Percentiles rank a stretch among this genome's conserved stretches.
Evolutionary conservation across 2,888 invertebrate species (phyloP).

Genomic region (Apantesis nais): DNA sequence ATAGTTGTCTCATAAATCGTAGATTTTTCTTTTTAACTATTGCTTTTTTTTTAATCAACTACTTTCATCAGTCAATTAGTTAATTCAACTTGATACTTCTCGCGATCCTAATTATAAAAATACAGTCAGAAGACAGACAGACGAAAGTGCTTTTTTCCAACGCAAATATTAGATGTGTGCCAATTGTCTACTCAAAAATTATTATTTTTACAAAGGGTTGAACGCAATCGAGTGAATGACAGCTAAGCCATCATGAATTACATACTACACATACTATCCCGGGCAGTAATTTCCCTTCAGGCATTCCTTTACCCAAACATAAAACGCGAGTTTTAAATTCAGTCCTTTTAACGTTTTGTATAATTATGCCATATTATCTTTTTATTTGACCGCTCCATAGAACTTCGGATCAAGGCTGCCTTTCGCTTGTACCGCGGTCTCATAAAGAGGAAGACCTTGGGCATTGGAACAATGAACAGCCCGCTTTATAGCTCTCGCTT

Average conservation of each 20-base stretch:
- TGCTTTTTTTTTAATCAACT: too few relatives aligned
- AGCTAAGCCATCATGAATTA: not conserved
- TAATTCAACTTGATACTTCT: too few relatives aligned
- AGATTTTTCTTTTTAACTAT: too few relatives aligned
- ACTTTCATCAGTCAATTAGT: too few relatives aligned
- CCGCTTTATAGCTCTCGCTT: conserved; percentile 39
- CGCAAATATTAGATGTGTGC: not conserved
- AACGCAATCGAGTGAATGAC: not conserved
- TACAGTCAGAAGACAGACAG: not conserved
- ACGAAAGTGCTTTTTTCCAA: not conserved
- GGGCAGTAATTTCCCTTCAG: not conserved
- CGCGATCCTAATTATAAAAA: not conserved
- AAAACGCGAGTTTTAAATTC: conserved; percentile 22
- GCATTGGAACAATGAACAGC: conserved; percentile 47
- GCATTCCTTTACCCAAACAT: conserved; percentile 3
- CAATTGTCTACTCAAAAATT: not conserved
- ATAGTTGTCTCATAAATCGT: too few relatives aligned
- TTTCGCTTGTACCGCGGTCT: conserved; percentile 42
- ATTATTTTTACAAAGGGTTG: not conserved
- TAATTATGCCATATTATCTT: conserved; percentile 33
- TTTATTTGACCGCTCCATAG: conserved; percentile 41
- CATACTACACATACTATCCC: not conserved
- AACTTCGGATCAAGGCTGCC: conserved; percentile 46
- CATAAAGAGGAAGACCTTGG: conserved; percentile 49
- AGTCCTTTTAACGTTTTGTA: conserved; percentile 24